These are phyloP conservation scores for Mionectes macconnelli DNA, from an alignment of 2,113 vertebrate species.

Conservation along the genomic window DNA sequence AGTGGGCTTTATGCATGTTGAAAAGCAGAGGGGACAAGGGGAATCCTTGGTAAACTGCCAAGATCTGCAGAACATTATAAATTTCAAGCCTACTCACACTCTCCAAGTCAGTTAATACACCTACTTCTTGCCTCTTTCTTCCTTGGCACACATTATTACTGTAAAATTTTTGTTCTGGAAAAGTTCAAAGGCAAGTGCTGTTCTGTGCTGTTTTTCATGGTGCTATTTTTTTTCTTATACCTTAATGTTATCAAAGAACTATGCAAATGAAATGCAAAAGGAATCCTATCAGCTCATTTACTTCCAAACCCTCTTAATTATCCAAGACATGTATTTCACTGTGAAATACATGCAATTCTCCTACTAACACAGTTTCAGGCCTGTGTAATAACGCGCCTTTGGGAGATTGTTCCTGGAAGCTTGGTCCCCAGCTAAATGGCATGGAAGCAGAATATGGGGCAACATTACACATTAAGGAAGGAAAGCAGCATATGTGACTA, in stretches of 20 bases:
- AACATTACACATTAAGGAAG: not conserved
- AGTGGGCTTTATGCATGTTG: conserved; percentile 16
- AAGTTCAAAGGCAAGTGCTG: conserved; percentile 8
- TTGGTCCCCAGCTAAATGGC: not conserved
- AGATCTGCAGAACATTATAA: conserved; percentile 27
- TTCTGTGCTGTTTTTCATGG: not conserved
- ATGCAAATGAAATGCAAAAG: conserved; percentile 8
- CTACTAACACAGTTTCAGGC: not conserved
- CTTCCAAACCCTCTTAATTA: not conserved
- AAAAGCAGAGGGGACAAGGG: conserved; percentile 38
- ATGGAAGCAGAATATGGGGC: not conserved
- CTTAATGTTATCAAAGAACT: conserved; percentile 7
- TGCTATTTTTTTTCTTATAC: not conserved
- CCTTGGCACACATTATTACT: not conserved
- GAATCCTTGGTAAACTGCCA: conserved; percentile 50
- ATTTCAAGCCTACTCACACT: conserved; percentile 40
- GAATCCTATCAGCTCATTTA: not conserved
- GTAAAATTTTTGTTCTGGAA: not conserved
- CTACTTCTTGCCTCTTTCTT: conserved; percentile 28
- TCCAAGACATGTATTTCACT: not conserved
- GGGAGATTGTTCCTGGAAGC: not conserved
- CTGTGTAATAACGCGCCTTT: not conserved
- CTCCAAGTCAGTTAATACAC: conserved; percentile 45
- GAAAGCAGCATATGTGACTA: not conserved
- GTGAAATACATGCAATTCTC: not conserved